Base-by-base conservation (phyloP, 35 echinoderm and acorn worm genomes). In the Patiria miniata region DNA sequence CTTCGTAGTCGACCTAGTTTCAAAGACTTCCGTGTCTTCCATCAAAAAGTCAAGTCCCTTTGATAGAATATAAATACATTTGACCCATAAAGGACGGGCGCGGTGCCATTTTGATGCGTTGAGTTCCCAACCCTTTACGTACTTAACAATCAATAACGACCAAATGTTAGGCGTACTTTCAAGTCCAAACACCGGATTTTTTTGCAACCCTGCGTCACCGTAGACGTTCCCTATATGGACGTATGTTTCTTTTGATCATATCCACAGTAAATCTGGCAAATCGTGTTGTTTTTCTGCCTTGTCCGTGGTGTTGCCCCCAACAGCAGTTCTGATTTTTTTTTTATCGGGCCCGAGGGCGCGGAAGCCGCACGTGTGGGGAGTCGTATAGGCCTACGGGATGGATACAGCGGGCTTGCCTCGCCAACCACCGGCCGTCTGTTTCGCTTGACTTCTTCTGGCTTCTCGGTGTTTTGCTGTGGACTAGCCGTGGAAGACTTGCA, bases 311-410 rank as follows among this genome's bases (percentile, higher is more conserved):
- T 34, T 9, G 8, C 23, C 10, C 65, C 34, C 65, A 32, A 73
- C 65, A 73, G 26, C 42, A 47, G 42, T 47, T 12, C 42, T 12
- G 42, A 6, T 12, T 47, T 47, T n/a, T 47, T 73, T 32, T 26
- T 73, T 73, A 28, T 34, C 65, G 65, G 65, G 65, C 65, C 65
- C 65, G 21, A 73, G 65, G 42, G 65, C 65, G n/a, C 65, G 26
- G 65, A 30, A 73, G 65, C 14, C 65, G 15, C 65, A 73, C 65
- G 65, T 73, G 65, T 30, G 65, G 26, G 65, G 61, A 23, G 65
- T 12, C 21, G 19, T n/a, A n/a, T n/a, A n/a, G n/a, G n/a, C n/a
- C n/a, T n/a, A n/a, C n/a, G n/a, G 10, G 29, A 6, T 73, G 65
- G 65, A 73, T 73, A 73, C 65, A 73, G 26, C 65, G 65, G 18